phyloP scores from a whole-genome alignment of 2,888 invertebrate genomes.

The Tipula unca region DNA sequence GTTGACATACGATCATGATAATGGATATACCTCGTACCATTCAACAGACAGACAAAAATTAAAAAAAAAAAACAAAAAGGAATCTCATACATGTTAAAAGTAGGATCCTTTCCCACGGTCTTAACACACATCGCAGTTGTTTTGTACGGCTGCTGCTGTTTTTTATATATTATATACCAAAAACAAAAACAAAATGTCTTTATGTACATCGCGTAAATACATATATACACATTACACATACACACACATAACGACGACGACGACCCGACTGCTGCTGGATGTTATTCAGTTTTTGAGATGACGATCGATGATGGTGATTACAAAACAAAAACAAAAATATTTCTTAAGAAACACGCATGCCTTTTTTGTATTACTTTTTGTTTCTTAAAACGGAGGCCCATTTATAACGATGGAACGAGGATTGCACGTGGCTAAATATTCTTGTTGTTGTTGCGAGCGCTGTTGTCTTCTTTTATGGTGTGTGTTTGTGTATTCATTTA shows the following conservation, averaged over 20 bases:
- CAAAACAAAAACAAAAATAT: background rate
- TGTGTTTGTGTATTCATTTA: background rate
- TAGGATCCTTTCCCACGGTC: slow-evolving; percentile 20
- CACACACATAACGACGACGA: background rate
- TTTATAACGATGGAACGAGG: slow-evolving; percentile 15
- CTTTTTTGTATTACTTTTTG: background rate
- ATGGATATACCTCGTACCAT: background rate
- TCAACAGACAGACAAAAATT: slow-evolving; percentile 8
- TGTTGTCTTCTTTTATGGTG: too few relatives aligned
- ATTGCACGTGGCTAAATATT: slow-evolving; percentile 19
- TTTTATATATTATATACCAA: too few relatives aligned
- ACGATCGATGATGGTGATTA: background rate
- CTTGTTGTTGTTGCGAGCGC: background rate
- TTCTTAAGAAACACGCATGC: background rate
- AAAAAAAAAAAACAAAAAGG: background rate
- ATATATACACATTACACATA: too few relatives aligned
- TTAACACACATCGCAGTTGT: background rate
- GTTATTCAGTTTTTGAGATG: background rate
- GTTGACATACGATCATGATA: slow-evolving; percentile 18
- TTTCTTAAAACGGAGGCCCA: background rate
- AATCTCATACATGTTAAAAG: background rate
- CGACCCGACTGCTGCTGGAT: background rate
- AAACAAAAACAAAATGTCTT: background rate
- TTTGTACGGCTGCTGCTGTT: slow-evolving; percentile 2
- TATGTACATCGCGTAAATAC: too few relatives aligned